Percentiles rank a stretch among this genome's conserved stretches.
These are phyloP conservation scores for Hucho hucho DNA, from an alignment of 2,113 vertebrate genomes.

Conservation along the genomic window DNA sequence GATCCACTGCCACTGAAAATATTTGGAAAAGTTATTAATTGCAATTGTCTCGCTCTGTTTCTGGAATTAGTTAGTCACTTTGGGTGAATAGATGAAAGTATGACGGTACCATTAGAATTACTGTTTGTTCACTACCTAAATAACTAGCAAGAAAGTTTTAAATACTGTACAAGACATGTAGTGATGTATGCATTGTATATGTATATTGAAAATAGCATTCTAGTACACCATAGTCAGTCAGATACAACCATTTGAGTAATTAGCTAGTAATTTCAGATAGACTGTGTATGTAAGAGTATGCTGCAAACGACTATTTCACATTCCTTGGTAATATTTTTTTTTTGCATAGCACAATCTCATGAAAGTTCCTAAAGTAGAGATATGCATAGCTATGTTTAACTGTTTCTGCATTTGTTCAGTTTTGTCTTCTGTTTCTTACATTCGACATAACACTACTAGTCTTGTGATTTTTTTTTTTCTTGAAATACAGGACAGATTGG, in stretches of 20 bases:
- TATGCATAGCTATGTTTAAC: slow-evolving; percentile 27
- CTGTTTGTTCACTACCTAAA: not conserved
- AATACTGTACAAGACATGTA: not conserved
- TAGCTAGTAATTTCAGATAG: not conserved
- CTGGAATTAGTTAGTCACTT: not conserved
- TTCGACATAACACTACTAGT: not conserved
- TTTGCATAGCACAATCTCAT: not conserved
- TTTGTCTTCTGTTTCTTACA: not conserved
- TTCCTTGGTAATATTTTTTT: no score
- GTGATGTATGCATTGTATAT: not conserved
- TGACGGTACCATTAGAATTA: not conserved
- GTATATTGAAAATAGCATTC: not conserved
- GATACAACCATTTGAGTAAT: no score
- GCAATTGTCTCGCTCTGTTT: not conserved
- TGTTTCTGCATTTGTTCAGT: not conserved
- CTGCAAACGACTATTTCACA: not conserved
- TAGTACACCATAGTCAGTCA: no score
- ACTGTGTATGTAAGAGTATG: not conserved
- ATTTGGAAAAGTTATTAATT: not conserved
- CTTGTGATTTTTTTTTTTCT: not conserved
- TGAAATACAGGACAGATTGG: slow-evolving; percentile 2
- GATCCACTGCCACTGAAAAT: not conserved
- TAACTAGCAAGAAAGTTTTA: not conserved
- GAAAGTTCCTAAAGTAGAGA: slow-evolving; percentile 9
- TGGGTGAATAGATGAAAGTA: not conserved